Evolutionary conservation across 2,888 invertebrate species (phyloP).

Genomic region (Drepana falcataria): DNA sequence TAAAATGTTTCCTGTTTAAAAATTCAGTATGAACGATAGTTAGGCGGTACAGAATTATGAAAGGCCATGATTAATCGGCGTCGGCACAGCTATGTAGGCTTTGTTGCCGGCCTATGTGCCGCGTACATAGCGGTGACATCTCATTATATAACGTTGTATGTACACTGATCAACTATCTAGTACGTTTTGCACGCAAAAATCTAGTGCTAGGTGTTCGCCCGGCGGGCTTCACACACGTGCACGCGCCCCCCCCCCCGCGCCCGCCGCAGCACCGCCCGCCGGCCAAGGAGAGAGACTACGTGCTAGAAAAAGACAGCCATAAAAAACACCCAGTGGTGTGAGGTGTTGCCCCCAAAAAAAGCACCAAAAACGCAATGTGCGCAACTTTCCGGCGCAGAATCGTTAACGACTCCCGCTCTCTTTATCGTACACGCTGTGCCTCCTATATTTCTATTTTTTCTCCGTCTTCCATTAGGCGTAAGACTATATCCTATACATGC

Average conservation of each 20-base stretch:
- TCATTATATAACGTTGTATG: conserved; percentile 67
- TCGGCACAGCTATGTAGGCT: conserved; percentile 55
- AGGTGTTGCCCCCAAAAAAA: conserved; percentile 78
- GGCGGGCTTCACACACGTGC: conserved; percentile 29
- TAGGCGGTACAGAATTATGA: conserved; percentile 40
- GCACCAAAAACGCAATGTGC: conserved; percentile 80
- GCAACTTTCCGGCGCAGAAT: conserved; percentile 80
- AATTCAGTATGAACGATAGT: conserved; percentile 16
- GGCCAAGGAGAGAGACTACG: conserved; percentile 57
- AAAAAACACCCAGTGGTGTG: conserved; percentile 76
- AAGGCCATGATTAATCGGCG: conserved; percentile 71
- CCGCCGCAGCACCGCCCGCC: conserved; percentile 32
- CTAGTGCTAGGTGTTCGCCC: conserved; percentile 71
- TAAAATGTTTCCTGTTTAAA: conserved; percentile 16
- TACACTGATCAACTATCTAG: conserved; percentile 64
- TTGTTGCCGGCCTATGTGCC: conserved; percentile 68
- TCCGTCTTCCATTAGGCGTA: conserved; percentile 68
- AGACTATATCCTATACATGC: conserved; percentile 40
- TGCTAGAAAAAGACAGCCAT: conserved; percentile 74
- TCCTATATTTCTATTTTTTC: conserved; percentile 80
- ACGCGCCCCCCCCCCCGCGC: conserved; percentile 18
- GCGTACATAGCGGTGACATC: conserved; percentile 63
- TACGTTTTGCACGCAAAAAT: conserved; percentile 73
- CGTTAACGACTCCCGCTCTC: conserved; percentile 79
- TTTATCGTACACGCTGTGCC: conserved; percentile 76